Evolutionary conservation across 37 sponge, comb jelly and placozoan species (phyloP).

Genomic region (Chondrilla cf. caribensis): DNA sequence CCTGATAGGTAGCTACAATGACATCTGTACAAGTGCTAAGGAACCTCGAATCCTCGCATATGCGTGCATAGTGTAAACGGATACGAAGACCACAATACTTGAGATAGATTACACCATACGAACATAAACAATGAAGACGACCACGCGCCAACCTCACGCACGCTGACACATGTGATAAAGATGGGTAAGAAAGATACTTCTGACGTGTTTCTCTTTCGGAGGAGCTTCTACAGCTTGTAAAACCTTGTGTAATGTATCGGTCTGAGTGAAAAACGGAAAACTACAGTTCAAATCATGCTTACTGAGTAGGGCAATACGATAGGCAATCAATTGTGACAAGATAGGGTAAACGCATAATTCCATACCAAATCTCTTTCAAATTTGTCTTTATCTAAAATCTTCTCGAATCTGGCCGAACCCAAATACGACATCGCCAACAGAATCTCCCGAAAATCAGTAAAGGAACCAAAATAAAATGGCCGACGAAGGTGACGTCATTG

Average conservation of each 20-base stretch:
- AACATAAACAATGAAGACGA: background rate
- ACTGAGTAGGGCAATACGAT: no score
- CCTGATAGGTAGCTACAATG: constrained; percentile 80
- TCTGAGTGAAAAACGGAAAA: constrained; percentile 21
- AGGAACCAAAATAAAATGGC: no score
- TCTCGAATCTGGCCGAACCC: constrained; percentile 39
- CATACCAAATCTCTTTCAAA: constrained; percentile 81
- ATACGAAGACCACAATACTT: no score
- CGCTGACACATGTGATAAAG: no score
- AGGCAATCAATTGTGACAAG: no score
- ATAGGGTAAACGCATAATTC: background rate
- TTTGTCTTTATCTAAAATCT: constrained; percentile 58
- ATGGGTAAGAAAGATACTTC: constrained; percentile 66
- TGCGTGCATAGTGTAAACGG: no score
- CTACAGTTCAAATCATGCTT: background rate
- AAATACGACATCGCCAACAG: constrained; percentile 6
- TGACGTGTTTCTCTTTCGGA: constrained; percentile 87
- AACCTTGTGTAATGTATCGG: constrained; percentile 69
- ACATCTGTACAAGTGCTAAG: constrained; percentile 33
- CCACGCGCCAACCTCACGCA: no score
- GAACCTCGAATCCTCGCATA: background rate
- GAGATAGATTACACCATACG: background rate
- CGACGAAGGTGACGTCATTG: no score
- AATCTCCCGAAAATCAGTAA: no score
- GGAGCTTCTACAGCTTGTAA: constrained; percentile 58